These are phyloP conservation scores for Athripsodes cinereus DNA, from an alignment of 2,888 invertebrate species.

Conservation along the genomic window DNA sequence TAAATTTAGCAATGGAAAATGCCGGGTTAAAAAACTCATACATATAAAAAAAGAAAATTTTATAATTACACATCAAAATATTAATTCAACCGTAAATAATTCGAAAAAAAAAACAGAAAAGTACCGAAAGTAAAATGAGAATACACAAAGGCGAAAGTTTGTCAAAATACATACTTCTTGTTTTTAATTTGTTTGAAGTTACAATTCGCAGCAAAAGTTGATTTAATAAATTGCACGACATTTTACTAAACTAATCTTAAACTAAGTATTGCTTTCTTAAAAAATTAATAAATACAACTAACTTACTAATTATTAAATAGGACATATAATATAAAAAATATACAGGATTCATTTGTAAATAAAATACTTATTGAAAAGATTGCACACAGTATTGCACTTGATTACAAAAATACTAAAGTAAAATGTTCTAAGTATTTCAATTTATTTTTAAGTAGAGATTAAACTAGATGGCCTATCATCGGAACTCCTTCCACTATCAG, in stretches of 20 bases:
- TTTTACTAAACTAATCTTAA: background rate
- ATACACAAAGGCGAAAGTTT: no score
- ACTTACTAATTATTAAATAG: background rate
- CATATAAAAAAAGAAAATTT: no score
- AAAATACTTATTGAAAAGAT: background rate
- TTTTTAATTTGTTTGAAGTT: background rate
- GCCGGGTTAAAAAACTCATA: no score
- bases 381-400: background rate
- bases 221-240: background rate
- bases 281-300: background rate
- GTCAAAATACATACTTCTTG: no score
- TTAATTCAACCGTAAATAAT: no score
- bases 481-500: constrained; percentile 38
- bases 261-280: background rate
- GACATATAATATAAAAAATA: no score
- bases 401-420: background rate
- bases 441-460: constrained; percentile 4
- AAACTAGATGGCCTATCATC: constrained; percentile 28
- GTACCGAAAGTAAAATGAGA: no score
- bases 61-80: no score
- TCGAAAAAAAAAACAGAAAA: no score
- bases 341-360: no score
- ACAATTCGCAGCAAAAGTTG: background rate
- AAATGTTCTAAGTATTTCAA: background rate
- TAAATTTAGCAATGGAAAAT: no score